Evolutionary conservation across 2,888 invertebrate species (phyloP), one percentile per base, ranked within the genome.

Genomic region (Lochmaea capreae): DNA sequence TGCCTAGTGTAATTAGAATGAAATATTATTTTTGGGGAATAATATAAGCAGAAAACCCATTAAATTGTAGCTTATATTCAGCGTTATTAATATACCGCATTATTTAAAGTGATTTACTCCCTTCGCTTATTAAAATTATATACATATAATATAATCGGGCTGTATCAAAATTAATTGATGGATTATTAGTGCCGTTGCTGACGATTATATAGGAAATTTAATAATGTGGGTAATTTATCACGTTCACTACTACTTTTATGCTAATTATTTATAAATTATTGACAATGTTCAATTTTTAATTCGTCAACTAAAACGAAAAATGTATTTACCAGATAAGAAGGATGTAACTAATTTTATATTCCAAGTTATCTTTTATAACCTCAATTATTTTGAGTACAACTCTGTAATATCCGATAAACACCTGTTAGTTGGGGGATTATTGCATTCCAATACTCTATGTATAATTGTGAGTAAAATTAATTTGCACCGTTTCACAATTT

Each of bases 11-110:
- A 86, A 86, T 86, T 86, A 86, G 84, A 83, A 84, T 86, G 86
- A 85, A 86, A 86, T 86, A 86, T 86, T 86, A 86, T 86, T 86
- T 86, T 86, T 83, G 84, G 86, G 86, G 83, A 83, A 84, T 85
- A 85, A 84, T 84, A 82, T 84, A 83, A 84, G 83, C 83, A 82
- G 79, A 80, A 81, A 82, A 80, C 78, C 83, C 84, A 81, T 81
- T 80, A 81, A 80, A 78, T 78, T 78, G 76, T 75, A 83, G 82
- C 82, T 84, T 74, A 75, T 76, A 76, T 76, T 80, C 77, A 75
- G 79, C 79, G 83, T 84, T 84, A 84, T 82, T 83, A 84, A 84
- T 84, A 83, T 79, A 80, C 78, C 79, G 79, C 83, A 83, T 84
- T 84, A 85, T 84, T 84, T 83, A 79, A 79, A 80, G 81, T 84